Percentiles rank a stretch among this genome's conserved stretches.
phyloP scores from a whole-genome alignment of 2,888 invertebrate genomes.

The Neoascia interrupta region DNA sequence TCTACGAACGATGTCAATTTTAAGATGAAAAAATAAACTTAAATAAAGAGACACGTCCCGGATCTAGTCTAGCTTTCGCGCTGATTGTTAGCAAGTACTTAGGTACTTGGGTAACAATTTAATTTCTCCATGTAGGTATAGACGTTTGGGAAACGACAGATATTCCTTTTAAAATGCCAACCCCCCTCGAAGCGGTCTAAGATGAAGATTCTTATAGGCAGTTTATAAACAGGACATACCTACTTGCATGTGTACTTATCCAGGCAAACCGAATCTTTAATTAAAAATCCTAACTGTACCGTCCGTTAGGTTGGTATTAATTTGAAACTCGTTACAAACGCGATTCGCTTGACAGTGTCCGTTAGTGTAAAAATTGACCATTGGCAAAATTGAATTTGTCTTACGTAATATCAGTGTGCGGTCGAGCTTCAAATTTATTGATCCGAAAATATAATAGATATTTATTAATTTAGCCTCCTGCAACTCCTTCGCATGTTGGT shows the following conservation, averaged over 20 bases:
- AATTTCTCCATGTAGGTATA: constrained; percentile 57
- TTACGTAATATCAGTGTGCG: constrained; percentile 12
- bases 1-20: constrained; percentile 45
- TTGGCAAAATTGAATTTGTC: too few species aligned
- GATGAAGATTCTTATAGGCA: constrained; percentile 36
- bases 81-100: constrained; percentile 38
- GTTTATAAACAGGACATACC: too few species aligned
- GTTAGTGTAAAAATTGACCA: too few species aligned
- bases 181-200: neutral
- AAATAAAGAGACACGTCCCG: constrained; percentile 46
- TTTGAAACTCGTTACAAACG: too few species aligned
- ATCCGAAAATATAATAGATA: constrained; percentile 49
- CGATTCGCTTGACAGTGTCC: too few species aligned
- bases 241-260: too few species aligned
- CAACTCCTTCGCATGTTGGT: constrained; percentile 26
- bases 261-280: too few species aligned
- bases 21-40: constrained; percentile 18
- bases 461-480: constrained; percentile 15
- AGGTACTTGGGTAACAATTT: constrained; percentile 58
- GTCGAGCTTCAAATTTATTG: constrained; percentile 61
- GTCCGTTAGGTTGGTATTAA: too few species aligned
- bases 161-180: constrained; percentile 16
- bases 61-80: constrained; percentile 17
- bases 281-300: constrained; percentile 65
- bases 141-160: constrained; percentile 38